Conservation (phyloP, 1,140 invertebrate species). For the Agrypnia vestita region DNA sequence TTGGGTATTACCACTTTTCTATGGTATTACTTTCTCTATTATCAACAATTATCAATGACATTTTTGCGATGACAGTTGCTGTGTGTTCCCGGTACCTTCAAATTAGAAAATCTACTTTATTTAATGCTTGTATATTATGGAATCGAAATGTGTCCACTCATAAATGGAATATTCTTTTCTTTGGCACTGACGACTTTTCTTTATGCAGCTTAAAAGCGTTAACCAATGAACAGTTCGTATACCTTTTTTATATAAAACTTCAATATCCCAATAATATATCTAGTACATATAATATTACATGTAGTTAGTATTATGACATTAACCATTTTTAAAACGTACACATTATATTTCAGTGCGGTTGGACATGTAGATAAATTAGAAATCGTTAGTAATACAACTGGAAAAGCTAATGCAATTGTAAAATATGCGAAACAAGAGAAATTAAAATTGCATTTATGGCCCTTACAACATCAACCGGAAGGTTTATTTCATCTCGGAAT, state of each 20-base stretch:
- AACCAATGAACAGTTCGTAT: constrained; percentile 70
- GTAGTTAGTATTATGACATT: constrained; percentile 36
- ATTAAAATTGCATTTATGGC: constrained; percentile 75
- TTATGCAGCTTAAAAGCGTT: constrained; percentile 75
- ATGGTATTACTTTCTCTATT: too few species aligned
- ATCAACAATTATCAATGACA: too few species aligned
- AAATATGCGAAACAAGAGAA: constrained; percentile 71
- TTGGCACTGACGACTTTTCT: constrained; percentile 81
- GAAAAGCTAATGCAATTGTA: constrained; percentile 72
- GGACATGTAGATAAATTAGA: constrained; percentile 70
- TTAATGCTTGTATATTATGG: background rate
- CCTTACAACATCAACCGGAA: constrained; percentile 63
- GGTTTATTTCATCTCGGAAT: constrained; percentile 77
- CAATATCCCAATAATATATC: constrained; percentile 25
- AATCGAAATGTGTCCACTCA: constrained; percentile 18
- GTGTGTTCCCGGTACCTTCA: constrained; percentile 2
- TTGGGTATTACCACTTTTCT: too few species aligned
- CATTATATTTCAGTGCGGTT: constrained; percentile 63
- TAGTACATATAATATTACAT: constrained; percentile 21
- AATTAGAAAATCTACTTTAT: background rate
- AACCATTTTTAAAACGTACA: constrained; percentile 46
- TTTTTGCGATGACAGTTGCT: constrained; percentile 1
- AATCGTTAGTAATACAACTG: constrained; percentile 75
- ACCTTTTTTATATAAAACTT: too few species aligned
- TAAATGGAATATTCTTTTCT: constrained; percentile 78